Conservation (phyloP, 2,113 vertebrate genomes). For the Struthio camelus region DNA sequence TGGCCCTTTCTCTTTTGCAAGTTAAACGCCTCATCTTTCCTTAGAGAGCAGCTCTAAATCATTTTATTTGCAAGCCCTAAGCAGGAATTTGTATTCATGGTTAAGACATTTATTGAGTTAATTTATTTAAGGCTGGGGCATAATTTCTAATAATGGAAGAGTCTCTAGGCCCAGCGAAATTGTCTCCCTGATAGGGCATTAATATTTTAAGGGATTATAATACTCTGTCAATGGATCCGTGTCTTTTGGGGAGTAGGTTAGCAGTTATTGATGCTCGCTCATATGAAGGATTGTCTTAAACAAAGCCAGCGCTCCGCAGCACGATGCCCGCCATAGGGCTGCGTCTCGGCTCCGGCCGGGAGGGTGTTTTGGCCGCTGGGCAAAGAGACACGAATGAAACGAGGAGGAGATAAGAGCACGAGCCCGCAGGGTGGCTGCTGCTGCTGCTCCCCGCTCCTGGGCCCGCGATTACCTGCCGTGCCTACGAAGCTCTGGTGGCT, state of each 20-base stretch:
- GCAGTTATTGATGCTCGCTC: not conserved
- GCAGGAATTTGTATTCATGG: slow-evolving; percentile 65
- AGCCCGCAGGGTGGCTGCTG: not conserved
- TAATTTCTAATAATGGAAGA: slow-evolving; percentile 66
- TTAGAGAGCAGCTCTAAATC: slow-evolving; percentile 54
- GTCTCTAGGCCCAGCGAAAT: slow-evolving; percentile 49
- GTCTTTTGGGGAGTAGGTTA: slow-evolving; percentile 25
- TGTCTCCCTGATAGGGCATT: slow-evolving; percentile 54
- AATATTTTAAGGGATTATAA: slow-evolving; percentile 63
- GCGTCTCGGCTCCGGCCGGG: rapidly evolving
- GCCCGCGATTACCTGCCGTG: rapidly evolving
- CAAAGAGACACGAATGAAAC: rapidly evolving
- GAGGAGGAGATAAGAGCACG: not conserved
- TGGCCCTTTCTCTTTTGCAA: slow-evolving; percentile 32
- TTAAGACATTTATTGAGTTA: slow-evolving; percentile 65
- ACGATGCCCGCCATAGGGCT: not conserved
- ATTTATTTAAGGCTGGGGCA: slow-evolving; percentile 62
- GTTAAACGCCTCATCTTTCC: slow-evolving; percentile 55
- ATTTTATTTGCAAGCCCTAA: slow-evolving; percentile 65
- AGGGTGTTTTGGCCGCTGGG: rapidly evolving
- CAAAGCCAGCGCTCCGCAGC: not conserved
- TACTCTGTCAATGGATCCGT: slow-evolving; percentile 44
- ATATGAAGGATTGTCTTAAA: not conserved
- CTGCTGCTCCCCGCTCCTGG: rapidly evolving
- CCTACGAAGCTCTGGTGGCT: not conserved